These are phyloP conservation scores for Anguilla megastoma DNA, from an alignment of 2,797 vertebrate species.

Conservation along the genomic window DNA sequence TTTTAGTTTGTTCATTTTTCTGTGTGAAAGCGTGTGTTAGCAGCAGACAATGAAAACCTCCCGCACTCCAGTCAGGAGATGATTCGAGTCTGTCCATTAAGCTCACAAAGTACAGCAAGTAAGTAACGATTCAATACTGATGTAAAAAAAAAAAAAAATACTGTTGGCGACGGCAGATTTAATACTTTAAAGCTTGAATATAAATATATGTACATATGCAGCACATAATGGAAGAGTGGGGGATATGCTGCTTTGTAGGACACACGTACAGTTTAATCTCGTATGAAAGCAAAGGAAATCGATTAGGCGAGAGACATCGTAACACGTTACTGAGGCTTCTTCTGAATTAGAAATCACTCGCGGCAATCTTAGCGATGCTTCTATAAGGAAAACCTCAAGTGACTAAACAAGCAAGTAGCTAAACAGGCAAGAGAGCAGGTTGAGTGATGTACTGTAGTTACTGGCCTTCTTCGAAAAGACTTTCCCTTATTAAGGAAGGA, in stretches of 20 bases:
- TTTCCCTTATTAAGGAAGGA: background rate
- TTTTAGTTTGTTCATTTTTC: background rate
- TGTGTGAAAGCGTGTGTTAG: background rate
- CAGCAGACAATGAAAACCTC: background rate
- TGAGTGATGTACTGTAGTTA: background rate
- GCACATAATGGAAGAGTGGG: background rate
- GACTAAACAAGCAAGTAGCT: background rate
- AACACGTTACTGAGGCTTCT: background rate
- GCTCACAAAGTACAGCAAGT: background rate
- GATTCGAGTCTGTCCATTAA: background rate
- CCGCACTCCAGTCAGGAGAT: background rate
- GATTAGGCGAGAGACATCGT: background rate
- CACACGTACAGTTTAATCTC: background rate
- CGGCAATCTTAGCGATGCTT: background rate
- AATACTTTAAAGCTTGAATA: conserved; percentile 14
- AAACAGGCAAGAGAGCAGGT: background rate
- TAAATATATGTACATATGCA: conserved; percentile 17
- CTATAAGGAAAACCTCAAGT: background rate
- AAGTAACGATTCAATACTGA: conserved; percentile 8
- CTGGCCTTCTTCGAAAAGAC: background rate
- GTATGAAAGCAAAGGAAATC: background rate
- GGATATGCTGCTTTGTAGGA: background rate
- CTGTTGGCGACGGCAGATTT: conserved; percentile 4
- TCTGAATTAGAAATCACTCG: background rate
- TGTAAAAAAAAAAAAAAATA: conserved; percentile 1